Percentiles rank a stretch among this genome's conserved stretches.
These are phyloP conservation scores for Miichthys miiuy DNA, from an alignment of 2,797 vertebrate species.

Conservation along the genomic window DNA sequence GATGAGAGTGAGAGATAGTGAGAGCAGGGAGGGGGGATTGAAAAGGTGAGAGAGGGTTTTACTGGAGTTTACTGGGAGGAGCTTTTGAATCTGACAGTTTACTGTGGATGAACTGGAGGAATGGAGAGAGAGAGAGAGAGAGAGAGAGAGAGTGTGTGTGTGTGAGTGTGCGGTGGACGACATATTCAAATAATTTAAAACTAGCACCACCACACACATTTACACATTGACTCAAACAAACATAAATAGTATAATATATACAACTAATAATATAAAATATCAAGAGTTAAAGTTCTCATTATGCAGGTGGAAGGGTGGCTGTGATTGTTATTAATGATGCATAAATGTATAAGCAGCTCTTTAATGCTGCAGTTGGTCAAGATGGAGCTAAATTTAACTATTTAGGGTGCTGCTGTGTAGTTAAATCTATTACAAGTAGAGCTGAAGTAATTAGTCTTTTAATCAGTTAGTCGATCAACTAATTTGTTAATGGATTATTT, in stretches of 20 bases:
- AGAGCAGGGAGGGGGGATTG: neutral
- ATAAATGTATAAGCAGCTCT: neutral
- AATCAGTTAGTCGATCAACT: neutral
- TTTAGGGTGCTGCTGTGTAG: neutral
- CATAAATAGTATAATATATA: neutral
- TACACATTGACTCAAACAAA: neutral
- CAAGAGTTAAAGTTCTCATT: neutral
- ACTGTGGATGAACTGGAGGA: slow-evolving; percentile 31
- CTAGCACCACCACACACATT: neutral
- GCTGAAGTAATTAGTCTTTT: neutral
- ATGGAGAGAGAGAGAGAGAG: neutral
- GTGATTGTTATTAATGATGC: neutral
- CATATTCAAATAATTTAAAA: neutral
- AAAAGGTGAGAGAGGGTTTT: slow-evolving; percentile 21
- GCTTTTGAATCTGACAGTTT: slow-evolving; percentile 29
- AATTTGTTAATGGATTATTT: neutral
- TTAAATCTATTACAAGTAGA: neutral
- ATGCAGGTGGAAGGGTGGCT: neutral
- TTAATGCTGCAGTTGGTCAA: neutral
- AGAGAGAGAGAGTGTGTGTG: neutral
- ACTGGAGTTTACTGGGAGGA: slow-evolving; percentile 41
- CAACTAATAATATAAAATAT: neutral
- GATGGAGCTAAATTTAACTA: neutral
- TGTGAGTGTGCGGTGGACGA: neutral
- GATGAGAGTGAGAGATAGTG: neutral